A percentile compares a stretch with the other conserved stretches of the same genome.
Evolutionary conservation across 2,113 vertebrate species (phyloP).

Genomic region (Butorides virescens): DNA sequence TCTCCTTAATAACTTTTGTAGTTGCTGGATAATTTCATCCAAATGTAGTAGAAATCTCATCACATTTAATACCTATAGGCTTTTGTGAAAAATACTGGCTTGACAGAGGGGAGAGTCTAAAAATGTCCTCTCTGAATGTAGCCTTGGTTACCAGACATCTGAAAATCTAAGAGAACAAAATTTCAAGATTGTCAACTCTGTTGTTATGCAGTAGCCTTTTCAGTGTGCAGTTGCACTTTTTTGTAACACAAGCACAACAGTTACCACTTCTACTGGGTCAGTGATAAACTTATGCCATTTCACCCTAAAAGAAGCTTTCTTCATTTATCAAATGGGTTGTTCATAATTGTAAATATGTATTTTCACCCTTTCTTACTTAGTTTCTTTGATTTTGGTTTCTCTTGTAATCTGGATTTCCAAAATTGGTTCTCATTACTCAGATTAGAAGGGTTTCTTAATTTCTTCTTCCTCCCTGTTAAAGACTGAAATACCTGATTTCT

Average conservation of each 20-base stretch:
- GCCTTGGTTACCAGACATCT: background rate
- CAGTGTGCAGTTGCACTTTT: background rate
- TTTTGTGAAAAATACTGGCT: background rate
- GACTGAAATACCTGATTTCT: background rate
- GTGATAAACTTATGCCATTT: background rate
- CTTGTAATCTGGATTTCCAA: background rate
- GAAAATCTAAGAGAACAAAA: background rate
- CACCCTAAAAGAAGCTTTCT: background rate
- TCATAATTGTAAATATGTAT: background rate
- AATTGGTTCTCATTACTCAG: background rate
- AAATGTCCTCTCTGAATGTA: background rate
- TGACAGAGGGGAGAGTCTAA: background rate
- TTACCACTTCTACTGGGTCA: background rate
- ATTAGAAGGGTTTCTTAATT: background rate
- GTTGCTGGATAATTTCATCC: background rate
- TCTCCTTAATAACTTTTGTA: background rate
- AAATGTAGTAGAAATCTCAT: background rate
- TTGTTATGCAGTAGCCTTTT: background rate
- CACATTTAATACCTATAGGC: background rate
- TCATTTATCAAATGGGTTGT: background rate
- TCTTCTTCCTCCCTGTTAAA: background rate
- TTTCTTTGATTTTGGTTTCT: background rate
- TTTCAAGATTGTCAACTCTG: background rate
- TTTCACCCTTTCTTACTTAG: background rate
- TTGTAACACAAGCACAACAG: background rate